Base-by-base conservation (phyloP, 2,797 vertebrate genomes). In the Anolis apletophallus region DNA sequence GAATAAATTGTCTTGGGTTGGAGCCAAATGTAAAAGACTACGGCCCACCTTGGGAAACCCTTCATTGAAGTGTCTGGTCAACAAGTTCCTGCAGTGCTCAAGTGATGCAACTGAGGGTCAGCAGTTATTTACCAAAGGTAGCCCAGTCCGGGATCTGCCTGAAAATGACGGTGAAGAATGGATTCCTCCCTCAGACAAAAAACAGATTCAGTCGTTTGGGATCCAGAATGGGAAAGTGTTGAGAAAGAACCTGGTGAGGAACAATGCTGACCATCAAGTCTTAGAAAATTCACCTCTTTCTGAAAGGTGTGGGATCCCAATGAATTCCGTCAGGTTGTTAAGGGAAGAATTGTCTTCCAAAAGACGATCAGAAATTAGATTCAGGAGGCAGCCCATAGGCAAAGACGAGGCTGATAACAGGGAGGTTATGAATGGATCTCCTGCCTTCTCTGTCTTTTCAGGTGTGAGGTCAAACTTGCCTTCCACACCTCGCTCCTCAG, bases 171-270 rank as follows among this genome's bases (percentile, higher is more conserved):
- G 14, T 21, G 87, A 93, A 75, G 94, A 93, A 10, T 94, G 91
- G 89, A 80, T 93, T 36, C 84, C 94, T 83, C 93, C 92, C 0
- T 92, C 95, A 36, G 88, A 90, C 67, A 89, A 46, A 54, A 96
- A 94, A 91, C 32, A 32, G 46, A 32, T 86, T 64, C 86, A 84
- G 78, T 14, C 77, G 36, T 0, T 76, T 69, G 6, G 29, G 91
- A 87, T 83, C 40, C 64, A 57, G 50, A 36, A 55, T 14, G 32
- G 1, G 11, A 88, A 93, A 81, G 1, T 6, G 7, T 78, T 89
- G 81, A 80, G 34, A 23, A 76, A 3, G 4, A 64, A 14, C 29
- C 84, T 83, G 85, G 0, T 78, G 68, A 29, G 14, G 5, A 19
- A 69, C n/a, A 36, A 21, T 6, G 10, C 23, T 1, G 6, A 67